These are phyloP conservation scores for Erythrocercus mccallii DNA, from an alignment of 2,113 vertebrate species.

Conservation along the genomic window DNA sequence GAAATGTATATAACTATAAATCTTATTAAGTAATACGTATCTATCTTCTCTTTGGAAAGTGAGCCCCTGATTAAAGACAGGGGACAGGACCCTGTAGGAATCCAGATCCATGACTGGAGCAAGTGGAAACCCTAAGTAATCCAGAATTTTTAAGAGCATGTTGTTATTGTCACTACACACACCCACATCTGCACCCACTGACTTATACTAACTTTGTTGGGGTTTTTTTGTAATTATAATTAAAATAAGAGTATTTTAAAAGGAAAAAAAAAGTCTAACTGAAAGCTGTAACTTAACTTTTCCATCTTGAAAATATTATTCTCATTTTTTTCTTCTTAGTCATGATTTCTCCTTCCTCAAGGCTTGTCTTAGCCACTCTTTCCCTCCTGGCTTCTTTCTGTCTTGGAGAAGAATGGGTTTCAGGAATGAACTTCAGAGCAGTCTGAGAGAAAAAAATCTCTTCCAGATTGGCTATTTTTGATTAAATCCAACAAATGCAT, in stretches of 20 bases:
- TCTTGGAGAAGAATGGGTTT: neutral
- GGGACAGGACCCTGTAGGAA: neutral
- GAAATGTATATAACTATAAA: neutral
- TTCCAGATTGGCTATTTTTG: neutral
- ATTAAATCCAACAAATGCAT: neutral
- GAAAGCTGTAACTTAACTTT: neutral
- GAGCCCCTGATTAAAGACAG: neutral
- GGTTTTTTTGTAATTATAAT: neutral
- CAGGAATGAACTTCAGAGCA: constrained; percentile 14
- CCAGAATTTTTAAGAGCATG: neutral
- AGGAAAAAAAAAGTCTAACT: neutral
- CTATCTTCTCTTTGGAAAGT: neutral
- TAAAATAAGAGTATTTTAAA: neutral
- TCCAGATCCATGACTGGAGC: neutral
- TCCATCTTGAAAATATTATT: constrained; percentile 14
- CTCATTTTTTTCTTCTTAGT: neutral
- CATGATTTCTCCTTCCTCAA: constrained; percentile 3
- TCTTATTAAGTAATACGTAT: neutral
- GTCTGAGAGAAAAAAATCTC: neutral
- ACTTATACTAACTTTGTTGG: neutral
- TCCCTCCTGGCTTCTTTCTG: neutral
- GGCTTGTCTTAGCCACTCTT: neutral
- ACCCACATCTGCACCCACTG: neutral
- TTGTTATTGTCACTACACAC: neutral
- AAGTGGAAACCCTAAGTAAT: neutral